phyloP scores from a whole-genome alignment of 2,888 invertebrate genomes.

The Agrochola lychnidis region DNA sequence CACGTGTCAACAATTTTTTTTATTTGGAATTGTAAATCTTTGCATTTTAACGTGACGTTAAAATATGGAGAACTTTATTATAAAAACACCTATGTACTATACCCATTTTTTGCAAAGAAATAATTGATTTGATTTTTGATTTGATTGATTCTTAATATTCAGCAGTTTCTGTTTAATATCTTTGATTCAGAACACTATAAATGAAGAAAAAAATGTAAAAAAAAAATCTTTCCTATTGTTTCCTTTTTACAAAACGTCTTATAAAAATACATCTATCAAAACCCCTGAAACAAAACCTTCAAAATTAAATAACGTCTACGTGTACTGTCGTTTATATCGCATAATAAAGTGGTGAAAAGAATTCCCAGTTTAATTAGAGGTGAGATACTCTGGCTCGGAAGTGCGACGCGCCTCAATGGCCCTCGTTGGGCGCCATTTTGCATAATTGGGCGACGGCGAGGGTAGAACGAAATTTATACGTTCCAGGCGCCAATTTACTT shows the following conservation, averaged over 20 bases:
- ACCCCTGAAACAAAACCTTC: conserved; percentile 58
- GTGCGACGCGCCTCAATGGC: conserved; percentile 87
- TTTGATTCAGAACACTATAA: not conserved
- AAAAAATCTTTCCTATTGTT: not conserved
- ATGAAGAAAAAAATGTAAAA: not conserved
- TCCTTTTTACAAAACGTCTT: conserved; percentile 21
- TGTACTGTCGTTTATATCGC: conserved; percentile 86
- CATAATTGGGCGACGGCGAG: conserved; percentile 89
- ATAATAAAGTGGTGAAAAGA: conserved; percentile 90
- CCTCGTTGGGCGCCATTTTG: conserved; percentile 89
- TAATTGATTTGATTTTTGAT: too few species aligned
- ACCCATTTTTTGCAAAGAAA: too few species aligned
- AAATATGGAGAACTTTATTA: too few species aligned
- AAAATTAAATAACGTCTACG: conserved; percentile 78
- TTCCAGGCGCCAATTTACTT: conserved; percentile 89
- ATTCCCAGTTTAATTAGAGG: conserved; percentile 90
- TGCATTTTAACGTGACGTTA: too few species aligned
- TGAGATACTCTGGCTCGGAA: conserved; percentile 86
- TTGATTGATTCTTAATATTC: not conserved
- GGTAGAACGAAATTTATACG: conserved; percentile 90
- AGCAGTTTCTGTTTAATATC: not conserved
- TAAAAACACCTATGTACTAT: too few species aligned
- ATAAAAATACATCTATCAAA: conserved; percentile 26
- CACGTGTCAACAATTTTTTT: too few species aligned
- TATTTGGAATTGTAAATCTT: too few species aligned